Evolutionary conservation across 2,113 vertebrate genomes (phyloP).

Genomic region (Tautogolabrus adspersus): DNA sequence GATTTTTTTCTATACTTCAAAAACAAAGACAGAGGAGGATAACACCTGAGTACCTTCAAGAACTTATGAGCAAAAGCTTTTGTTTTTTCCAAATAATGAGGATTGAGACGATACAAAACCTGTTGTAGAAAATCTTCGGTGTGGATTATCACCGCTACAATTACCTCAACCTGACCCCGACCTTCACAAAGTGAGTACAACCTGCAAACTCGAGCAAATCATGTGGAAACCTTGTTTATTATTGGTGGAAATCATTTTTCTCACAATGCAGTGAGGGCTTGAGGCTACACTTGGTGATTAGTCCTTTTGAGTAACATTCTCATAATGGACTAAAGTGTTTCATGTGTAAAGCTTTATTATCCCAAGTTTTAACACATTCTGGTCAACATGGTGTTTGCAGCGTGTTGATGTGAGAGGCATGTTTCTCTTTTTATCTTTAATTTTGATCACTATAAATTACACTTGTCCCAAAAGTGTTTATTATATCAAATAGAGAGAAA

Average conservation of each 20-base stretch:
- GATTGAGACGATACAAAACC: conserved; percentile 70
- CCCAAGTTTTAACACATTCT: conserved; percentile 2
- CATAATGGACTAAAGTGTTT: background rate
- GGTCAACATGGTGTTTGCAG: background rate
- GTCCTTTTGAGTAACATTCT: background rate
- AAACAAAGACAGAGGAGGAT: conserved; percentile 43
- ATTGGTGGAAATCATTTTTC: background rate
- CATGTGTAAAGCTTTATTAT: conserved; percentile 5
- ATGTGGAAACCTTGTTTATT: background rate
- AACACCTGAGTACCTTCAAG: conserved; percentile 46
- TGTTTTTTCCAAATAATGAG: conserved; percentile 64
- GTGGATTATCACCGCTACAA: conserved; percentile 82
- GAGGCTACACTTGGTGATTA: no score
- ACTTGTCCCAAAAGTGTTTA: background rate
- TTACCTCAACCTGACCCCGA: conserved; percentile 83
- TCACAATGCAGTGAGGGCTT: background rate
- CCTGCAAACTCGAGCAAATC: conserved; percentile 26
- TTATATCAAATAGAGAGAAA: background rate
- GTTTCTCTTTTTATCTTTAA: background rate
- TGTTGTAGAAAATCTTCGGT: conserved; percentile 61
- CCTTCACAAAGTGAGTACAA: conserved; percentile 85
- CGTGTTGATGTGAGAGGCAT: background rate
- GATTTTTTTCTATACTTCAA: conserved; percentile 40
- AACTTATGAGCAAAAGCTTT: conserved; percentile 65
- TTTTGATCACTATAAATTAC: background rate